Conservation (phyloP, 1,140 invertebrate species). For the Heliconius melpomene region DNA sequence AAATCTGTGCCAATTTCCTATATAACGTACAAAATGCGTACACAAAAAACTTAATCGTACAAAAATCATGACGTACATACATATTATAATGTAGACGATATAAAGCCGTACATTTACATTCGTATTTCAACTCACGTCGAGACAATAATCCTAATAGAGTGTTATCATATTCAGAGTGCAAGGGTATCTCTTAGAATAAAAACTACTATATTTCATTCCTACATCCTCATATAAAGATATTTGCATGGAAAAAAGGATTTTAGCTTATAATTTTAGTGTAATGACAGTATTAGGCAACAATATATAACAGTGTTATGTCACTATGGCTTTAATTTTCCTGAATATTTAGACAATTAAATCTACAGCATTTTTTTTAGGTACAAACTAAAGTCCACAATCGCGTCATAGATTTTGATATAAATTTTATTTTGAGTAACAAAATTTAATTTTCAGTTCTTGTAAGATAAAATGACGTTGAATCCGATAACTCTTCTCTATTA, state of each 20-base stretch:
- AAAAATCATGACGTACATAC: neutral
- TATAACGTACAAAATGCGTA: neutral
- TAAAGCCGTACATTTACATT: constrained; percentile 1
- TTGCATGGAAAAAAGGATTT: neutral
- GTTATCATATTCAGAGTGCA: constrained; percentile 11
- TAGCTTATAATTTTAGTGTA: constrained; percentile 1
- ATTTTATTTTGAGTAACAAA: no score
- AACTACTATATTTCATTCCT: neutral
- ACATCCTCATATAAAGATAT: neutral
- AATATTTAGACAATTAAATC: no score
- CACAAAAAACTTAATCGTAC: constrained; percentile 1
- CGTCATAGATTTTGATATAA: no score
- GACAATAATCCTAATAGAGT: constrained; percentile 34
- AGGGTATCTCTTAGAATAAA: constrained; percentile 21
- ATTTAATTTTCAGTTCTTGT: no score
- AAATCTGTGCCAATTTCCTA: neutral
- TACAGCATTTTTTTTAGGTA: no score
- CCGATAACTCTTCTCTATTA: no score
- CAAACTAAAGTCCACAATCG: no score
- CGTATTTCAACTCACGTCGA: constrained; percentile 27
- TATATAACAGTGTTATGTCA: neutral
- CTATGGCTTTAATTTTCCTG: no score
- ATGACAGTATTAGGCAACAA: neutral
- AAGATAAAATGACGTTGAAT: no score
- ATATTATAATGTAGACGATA: neutral